Conservation (phyloP, 2,888 invertebrate genomes). For the Aphelenchoides bicaudatus region DNA sequence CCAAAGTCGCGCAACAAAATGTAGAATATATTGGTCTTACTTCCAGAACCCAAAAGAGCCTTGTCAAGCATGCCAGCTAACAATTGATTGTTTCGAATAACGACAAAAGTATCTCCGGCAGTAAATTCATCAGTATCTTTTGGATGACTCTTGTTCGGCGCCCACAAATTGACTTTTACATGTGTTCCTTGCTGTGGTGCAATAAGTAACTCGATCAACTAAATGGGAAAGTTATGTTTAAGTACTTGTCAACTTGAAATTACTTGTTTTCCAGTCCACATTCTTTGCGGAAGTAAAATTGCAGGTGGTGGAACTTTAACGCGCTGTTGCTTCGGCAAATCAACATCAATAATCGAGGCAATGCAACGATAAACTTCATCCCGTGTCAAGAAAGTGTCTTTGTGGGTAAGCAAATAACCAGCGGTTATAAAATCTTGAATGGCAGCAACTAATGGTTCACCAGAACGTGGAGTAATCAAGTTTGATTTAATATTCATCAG, state of each 20-base stretch:
- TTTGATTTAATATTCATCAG: slow-evolving; percentile 92
- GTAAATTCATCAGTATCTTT: slow-evolving; percentile 59
- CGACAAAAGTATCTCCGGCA: slow-evolving; percentile 73
- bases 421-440: slow-evolving; percentile 72
- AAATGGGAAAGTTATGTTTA: slow-evolving; percentile 18
- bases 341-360: slow-evolving; percentile 49
- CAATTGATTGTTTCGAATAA: slow-evolving; percentile 87
- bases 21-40: slow-evolving; percentile 93
- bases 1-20: slow-evolving; percentile 72
- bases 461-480: slow-evolving; percentile 92
- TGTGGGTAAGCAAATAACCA: slow-evolving; percentile 86
- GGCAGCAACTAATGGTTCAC: slow-evolving; percentile 93
- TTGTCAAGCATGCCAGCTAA: slow-evolving; percentile 93
- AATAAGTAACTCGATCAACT: slow-evolving; percentile 77
- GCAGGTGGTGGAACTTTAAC: slow-evolving; percentile 85
- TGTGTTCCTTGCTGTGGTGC: slow-evolving; percentile 72
- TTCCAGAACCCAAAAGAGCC: slow-evolving; percentile 86
- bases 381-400: slow-evolving; percentile 81
- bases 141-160: slow-evolving; percentile 87
- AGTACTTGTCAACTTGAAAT: not conserved
- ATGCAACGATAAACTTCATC: slow-evolving; percentile 54
- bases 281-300: slow-evolving; percentile 77
- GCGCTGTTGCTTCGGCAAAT: slow-evolving; percentile 63
- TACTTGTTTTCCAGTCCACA: slow-evolving; percentile 95
- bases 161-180: slow-evolving; percentile 76